Evolutionary conservation across 2,113 vertebrate genomes (phyloP).

Genomic region (Aegithalos caudatus): DNA sequence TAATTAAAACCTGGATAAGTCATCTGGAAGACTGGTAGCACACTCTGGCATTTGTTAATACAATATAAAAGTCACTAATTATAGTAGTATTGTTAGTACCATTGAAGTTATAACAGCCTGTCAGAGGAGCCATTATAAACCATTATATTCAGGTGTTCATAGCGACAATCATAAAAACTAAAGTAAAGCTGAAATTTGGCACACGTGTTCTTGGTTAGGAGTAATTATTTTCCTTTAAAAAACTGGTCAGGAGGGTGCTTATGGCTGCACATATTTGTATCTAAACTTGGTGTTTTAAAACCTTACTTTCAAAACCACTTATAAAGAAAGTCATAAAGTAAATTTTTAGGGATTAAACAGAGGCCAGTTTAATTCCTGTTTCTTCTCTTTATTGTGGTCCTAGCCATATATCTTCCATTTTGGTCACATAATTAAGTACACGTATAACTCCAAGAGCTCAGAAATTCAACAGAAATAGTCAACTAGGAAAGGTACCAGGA

Average conservation of each 20-base stretch:
- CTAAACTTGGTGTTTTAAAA: not conserved
- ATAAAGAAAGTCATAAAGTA: not conserved
- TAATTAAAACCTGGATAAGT: slow-evolving; percentile 75
- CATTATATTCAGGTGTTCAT: slow-evolving; percentile 42
- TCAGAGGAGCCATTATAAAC: slow-evolving; percentile 50
- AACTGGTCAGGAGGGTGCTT: fast-evolving
- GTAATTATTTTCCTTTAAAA: not conserved
- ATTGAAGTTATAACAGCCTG: slow-evolving; percentile 61
- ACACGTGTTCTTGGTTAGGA: not conserved
- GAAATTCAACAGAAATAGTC: not conserved
- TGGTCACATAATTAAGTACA: not conserved
- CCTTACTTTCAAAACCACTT: not conserved
- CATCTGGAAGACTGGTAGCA: slow-evolving; percentile 66
- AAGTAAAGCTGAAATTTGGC: slow-evolving; percentile 46
- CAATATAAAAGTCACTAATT: slow-evolving; percentile 73
- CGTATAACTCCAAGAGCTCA: not conserved
- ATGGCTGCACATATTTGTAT: not conserved
- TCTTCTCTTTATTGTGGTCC: not conserved
- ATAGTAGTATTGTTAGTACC: slow-evolving; percentile 57
- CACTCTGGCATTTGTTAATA: slow-evolving; percentile 75
- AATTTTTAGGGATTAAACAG: not conserved
- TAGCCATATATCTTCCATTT: not conserved
- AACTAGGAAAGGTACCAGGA: not conserved
- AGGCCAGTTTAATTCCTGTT: not conserved
- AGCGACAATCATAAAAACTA: slow-evolving; percentile 47